Percentiles rank a stretch among this genome's conserved stretches.
Conservation (phyloP, 2,113 vertebrate species). For the Myanophis thanlyinensis region DNA sequence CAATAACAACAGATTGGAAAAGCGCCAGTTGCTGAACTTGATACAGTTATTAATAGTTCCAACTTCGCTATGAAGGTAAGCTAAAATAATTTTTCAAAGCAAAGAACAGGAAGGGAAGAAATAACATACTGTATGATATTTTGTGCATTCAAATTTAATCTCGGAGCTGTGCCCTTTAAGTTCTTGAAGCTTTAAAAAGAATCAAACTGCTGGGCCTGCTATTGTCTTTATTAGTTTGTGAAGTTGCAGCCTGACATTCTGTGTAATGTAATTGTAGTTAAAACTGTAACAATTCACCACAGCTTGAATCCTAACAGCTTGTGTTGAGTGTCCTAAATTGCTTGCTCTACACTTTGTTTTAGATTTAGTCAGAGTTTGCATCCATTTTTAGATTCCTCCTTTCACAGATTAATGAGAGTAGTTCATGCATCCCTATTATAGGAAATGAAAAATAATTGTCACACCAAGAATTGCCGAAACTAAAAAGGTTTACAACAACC, state of each 20-base stretch:
- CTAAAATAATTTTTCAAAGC: not conserved
- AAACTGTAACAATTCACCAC: slow-evolving; percentile 25
- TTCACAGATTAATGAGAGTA: not conserved
- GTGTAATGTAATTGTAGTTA: slow-evolving; percentile 21
- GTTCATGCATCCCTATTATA: not conserved
- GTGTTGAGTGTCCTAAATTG: not conserved
- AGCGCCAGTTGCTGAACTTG: not conserved
- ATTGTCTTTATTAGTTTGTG: slow-evolving; percentile 15
- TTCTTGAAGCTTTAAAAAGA: not conserved
- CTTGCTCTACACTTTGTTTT: slow-evolving; percentile 18
- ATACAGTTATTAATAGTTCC: not conserved
- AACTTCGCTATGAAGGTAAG: not conserved
- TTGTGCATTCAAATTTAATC: slow-evolving; percentile 22
- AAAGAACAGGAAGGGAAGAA: not conserved
- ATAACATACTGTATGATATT: not conserved
- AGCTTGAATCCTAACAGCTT: slow-evolving; percentile 30
- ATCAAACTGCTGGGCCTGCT: slow-evolving; percentile 23
- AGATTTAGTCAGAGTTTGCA: slow-evolving; percentile 14
- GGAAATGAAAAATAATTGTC: slow-evolving; percentile 5
- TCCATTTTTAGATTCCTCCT: not conserved
- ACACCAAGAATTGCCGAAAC: not conserved
- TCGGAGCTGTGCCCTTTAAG: not conserved
- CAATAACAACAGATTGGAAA: not conserved
- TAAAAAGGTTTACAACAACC: not conserved
- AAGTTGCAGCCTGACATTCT: slow-evolving; percentile 25